Evolutionary conservation across 2,113 vertebrate genomes (phyloP).

Genomic region (Dryoscopus gambensis): DNA sequence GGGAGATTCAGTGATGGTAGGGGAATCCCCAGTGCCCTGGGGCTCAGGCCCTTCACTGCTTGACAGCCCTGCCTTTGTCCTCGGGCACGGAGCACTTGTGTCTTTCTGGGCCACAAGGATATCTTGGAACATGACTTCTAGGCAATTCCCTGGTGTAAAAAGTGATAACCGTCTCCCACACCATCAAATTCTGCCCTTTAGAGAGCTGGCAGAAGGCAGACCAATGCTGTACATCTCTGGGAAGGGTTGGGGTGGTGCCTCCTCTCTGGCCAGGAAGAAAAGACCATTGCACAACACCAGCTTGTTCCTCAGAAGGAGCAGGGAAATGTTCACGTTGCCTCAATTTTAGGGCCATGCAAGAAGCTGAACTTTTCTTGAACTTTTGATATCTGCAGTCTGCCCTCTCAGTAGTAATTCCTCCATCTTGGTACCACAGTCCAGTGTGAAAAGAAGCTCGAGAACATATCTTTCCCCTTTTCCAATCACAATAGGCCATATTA

Average conservation of each 20-base stretch:
- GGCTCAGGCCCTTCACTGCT: neutral
- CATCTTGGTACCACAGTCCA: neutral
- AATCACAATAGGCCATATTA: neutral
- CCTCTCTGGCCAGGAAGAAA: neutral
- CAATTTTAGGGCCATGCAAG: neutral
- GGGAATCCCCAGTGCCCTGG: neutral
- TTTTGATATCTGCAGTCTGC: neutral
- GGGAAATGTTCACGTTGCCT: neutral
- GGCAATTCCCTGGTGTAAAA: neutral
- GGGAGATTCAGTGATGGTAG: too few relatives aligned
- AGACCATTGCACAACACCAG: neutral
- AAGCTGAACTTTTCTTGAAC: neutral
- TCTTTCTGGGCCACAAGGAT: neutral
- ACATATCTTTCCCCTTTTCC: neutral
- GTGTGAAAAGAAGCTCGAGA: neutral
- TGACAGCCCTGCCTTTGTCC: neutral
- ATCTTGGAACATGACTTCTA: neutral
- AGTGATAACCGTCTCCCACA: neutral
- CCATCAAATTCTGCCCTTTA: neutral
- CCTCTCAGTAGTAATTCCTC: neutral
- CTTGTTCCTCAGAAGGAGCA: neutral
- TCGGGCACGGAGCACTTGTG: rapidly evolving
- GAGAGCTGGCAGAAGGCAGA: neutral
- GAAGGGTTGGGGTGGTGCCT: neutral
- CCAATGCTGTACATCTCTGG: neutral